phyloP scores from a whole-genome alignment of 35 echinoderm and acorn worm genomes.

The Heliocidaris erythrogramma region DNA sequence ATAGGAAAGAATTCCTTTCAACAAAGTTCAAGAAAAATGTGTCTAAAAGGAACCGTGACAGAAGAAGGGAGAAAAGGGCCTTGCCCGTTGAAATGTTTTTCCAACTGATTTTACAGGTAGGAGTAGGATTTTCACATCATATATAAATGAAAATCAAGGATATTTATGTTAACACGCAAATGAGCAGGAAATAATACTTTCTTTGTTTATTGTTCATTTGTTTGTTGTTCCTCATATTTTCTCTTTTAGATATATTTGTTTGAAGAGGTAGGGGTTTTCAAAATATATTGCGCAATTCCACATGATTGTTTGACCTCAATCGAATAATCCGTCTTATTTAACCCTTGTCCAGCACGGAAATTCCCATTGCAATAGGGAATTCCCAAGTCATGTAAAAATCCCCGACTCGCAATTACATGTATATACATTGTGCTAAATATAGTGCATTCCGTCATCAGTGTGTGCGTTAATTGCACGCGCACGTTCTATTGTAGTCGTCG shows the following conservation, averaged over 20 bases:
- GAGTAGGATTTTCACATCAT: no score
- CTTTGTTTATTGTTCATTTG: no score
- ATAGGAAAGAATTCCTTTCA: no score
- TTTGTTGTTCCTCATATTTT: background rate
- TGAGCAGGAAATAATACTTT: no score
- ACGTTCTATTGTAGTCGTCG: background rate
- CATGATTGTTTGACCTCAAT: background rate
- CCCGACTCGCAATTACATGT: no score
- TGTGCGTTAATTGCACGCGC: background rate
- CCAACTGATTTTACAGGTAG: no score
- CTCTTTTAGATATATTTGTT: background rate
- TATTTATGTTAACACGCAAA: no score
- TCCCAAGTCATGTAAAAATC: background rate
- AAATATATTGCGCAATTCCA: background rate
- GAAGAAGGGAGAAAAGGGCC: no score
- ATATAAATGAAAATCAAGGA: no score
- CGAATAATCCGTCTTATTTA: background rate
- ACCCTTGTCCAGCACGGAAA: background rate
- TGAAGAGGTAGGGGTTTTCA: background rate
- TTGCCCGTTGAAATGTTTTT: no score
- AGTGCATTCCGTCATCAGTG: background rate
- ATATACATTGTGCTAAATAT: background rate
- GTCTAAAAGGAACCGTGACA: no score
- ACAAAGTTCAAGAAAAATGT: no score
- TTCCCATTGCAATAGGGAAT: background rate